Base-by-base conservation (phyloP, 35 echinoderm and acorn worm genomes). In the Heliocidaris tuberculata region DNA sequence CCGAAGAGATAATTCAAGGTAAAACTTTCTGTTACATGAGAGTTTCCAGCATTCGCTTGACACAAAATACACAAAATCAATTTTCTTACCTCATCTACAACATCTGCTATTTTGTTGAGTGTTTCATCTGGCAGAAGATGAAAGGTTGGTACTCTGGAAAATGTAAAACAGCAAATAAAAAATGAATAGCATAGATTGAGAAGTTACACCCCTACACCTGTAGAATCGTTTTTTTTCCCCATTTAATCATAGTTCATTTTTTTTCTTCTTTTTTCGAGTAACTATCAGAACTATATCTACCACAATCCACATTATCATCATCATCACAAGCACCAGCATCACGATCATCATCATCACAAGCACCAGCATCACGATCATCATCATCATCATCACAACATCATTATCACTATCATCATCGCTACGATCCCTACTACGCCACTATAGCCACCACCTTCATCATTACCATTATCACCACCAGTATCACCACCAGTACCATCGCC, bases 61-160 rank as follows among this genome's bases (percentile, higher is more conserved):
- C 12, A 70, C 15, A 4, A 65, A 65, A 1, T 70, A 12, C 7
- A 27, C 27, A 78, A 1, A 7, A 78, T 27, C 65, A 3, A 8
- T 16, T 61, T 85, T 32, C 92, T 92, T 94, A 97, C 97, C 97
- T 97, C 97, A 95, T 97, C 97, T 94, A 96, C 92, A 30, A 97
- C 88, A 95, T 97, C 97, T 30, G 95, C 97, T 95, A 97, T 95
- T 95, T 97, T 97, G 87, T 97, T 97, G 48, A 97, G 94, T 42
- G 95, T 97, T 94, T 97, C 97, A 47, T 97, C 97, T 13, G 97
- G 95, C 88, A 96, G 94, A 85, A 96, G 97, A 59, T 97, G 95
- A 49, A 97, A 97, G 60, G 95, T 86, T 31, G 48, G 85, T 59
- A 97, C 95, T 93, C 97, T 97, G 93, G 86, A 31, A 88, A 95